Evolutionary conservation across 2,113 vertebrate genomes (phyloP).

Genomic region (Pica pica): DNA sequence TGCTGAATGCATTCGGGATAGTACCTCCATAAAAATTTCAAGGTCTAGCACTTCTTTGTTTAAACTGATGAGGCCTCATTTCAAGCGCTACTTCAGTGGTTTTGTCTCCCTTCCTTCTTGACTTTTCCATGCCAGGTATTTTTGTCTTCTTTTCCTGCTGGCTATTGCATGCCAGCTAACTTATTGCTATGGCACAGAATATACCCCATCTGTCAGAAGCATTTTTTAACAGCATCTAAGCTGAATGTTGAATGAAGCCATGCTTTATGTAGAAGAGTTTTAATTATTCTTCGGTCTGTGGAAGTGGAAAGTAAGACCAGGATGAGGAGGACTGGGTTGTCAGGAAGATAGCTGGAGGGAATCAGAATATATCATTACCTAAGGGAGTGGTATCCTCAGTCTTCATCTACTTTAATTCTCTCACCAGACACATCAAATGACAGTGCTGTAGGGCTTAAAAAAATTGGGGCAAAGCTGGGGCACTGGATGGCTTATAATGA

Average conservation of each 20-base stretch:
- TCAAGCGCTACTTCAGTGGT: neutral
- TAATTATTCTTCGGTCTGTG: constrained; percentile 50
- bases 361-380: constrained; percentile 61
- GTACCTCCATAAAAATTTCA: neutral
- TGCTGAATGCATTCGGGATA: neutral
- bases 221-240: constrained; percentile 54
- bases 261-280: constrained; percentile 41
- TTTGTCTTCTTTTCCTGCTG: constrained; percentile 33
- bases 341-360: constrained; percentile 69
- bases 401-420: constrained; percentile 70
- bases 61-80: neutral
- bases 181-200: constrained; percentile 40
- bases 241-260: constrained; percentile 58
- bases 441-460: constrained; percentile 73
- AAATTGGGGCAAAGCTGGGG: constrained; percentile 68
- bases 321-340: constrained; percentile 42
- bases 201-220: constrained; percentile 44
- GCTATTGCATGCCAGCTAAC: neutral
- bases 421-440: constrained; percentile 72
- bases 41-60: neutral
- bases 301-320: constrained; percentile 23
- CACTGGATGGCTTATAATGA: constrained; percentile 61
- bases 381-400: constrained; percentile 58
- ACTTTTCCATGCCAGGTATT: constrained; percentile 2
- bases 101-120: constrained; percentile 11